These are phyloP conservation scores for Adelognathus sp. DNA, from an alignment of 2,888 invertebrate species.

Conservation along the genomic window DNA sequence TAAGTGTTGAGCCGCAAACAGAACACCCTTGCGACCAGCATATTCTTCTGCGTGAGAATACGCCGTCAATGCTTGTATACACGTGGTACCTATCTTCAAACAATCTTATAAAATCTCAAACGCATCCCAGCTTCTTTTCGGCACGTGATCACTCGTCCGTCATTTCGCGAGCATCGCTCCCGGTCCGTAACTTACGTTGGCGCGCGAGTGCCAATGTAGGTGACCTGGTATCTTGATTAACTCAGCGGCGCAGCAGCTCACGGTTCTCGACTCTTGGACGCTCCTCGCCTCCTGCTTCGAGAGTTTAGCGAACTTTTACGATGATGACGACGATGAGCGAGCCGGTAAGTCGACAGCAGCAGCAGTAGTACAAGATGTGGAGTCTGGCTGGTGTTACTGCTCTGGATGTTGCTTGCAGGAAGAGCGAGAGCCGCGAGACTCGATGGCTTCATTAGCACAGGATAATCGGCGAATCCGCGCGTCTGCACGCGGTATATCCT, in stretches of 20 bases:
- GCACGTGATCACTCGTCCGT: too few species aligned
- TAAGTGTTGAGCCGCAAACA: too few species aligned
- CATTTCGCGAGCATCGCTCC: slow-evolving; percentile 34
- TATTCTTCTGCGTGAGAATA: too few species aligned
- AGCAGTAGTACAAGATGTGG: not conserved
- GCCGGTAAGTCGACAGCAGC: not conserved
- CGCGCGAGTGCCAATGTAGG: slow-evolving; percentile 72
- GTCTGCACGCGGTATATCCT: slow-evolving; percentile 51
- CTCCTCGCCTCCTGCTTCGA: slow-evolving; percentile 30
- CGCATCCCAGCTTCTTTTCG: slow-evolving; percentile 53
- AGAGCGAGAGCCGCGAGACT: slow-evolving; percentile 53
- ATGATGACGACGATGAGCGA: slow-evolving; percentile 49
- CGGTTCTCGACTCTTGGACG: slow-evolving; percentile 38
- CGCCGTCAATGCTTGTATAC: too few species aligned
- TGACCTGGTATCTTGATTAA: slow-evolving; percentile 78
- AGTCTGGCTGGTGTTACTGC: slow-evolving; percentile 38
- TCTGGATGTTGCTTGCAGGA: slow-evolving; percentile 48
- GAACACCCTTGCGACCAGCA: too few species aligned
- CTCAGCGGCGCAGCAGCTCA: slow-evolving; percentile 65
- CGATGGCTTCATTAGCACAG: slow-evolving; percentile 76
- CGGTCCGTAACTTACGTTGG: not conserved
- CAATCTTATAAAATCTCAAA: not conserved
- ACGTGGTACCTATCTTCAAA: too few species aligned
- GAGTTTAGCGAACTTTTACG: slow-evolving; percentile 73
- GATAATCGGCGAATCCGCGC: slow-evolving; percentile 69